Evolutionary conservation across 2,888 invertebrate genomes (phyloP).

Genomic region (Rhabditoides inermis): DNA sequence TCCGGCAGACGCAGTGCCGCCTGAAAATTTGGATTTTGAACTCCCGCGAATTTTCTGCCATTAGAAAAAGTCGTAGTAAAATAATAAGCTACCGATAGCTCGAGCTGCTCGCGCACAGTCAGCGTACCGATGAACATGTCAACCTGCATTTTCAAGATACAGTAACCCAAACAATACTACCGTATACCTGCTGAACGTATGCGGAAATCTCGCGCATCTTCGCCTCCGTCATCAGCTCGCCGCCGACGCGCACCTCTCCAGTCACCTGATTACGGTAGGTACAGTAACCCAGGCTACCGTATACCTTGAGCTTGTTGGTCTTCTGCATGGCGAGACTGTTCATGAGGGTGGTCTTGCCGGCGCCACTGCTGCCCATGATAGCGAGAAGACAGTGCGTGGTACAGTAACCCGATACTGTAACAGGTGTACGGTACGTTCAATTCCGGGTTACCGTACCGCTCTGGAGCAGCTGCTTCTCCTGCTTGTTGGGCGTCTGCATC

Average conservation of each 20-base stretch:
- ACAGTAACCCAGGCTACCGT: too few species aligned
- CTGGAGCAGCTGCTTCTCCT: too few species aligned
- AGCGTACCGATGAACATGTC: constrained; percentile 77
- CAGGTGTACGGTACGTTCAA: too few species aligned
- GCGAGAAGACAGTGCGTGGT: too few species aligned
- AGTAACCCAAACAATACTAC: not conserved
- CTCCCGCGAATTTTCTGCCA: not conserved
- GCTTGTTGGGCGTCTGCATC: too few species aligned
- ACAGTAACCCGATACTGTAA: too few species aligned
- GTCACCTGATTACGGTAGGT: constrained; percentile 11
- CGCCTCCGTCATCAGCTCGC: constrained; percentile 20
- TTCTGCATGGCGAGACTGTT: constrained; percentile 69
- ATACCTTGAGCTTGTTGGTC: constrained; percentile 26
- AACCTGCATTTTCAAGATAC: constrained; percentile 1
- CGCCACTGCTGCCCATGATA: constrained; percentile 62
- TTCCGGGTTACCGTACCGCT: too few species aligned
- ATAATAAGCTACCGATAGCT: constrained; percentile 64
- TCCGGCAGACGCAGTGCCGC: constrained; percentile 26
- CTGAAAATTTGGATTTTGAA: constrained; percentile 3
- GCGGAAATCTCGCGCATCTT: constrained; percentile 66
- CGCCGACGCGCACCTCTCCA: constrained; percentile 36
- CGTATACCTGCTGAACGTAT: constrained; percentile 75
- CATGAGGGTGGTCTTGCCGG: constrained; percentile 82
- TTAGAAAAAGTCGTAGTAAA: not conserved
- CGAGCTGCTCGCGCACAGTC: constrained; percentile 77